Evolutionary conservation across 2,888 invertebrate species (phyloP).

Genomic region (Thera britannica): DNA sequence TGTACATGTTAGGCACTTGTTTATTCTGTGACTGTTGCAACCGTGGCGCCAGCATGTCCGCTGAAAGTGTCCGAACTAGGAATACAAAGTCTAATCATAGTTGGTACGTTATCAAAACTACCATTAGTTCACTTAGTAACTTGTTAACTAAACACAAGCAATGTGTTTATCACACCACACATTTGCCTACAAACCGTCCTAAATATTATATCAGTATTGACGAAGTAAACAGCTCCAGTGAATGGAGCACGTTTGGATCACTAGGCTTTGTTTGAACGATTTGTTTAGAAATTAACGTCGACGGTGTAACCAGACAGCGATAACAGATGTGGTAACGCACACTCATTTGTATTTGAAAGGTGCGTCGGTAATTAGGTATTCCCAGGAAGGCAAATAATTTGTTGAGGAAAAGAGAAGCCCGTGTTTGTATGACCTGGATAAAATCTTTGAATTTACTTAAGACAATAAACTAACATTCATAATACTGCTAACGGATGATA

Average conservation of each 20-base stretch:
- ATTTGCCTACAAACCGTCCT: slow-evolving; percentile 44
- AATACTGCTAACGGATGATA: background rate
- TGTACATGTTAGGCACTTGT: slow-evolving; percentile 17
- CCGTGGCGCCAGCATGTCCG: slow-evolving; percentile 7
- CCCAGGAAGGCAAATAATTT: slow-evolving; percentile 3
- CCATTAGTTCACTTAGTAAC: slow-evolving; percentile 16
- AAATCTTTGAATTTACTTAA: background rate
- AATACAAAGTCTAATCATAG: background rate
- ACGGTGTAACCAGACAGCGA: slow-evolving; percentile 42
- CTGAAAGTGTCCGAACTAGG: slow-evolving; percentile 5
- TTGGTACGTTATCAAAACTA: slow-evolving; percentile 11
- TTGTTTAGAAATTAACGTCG: slow-evolving; percentile 58
- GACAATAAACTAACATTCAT: background rate
- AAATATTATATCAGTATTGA: slow-evolving; percentile 55
- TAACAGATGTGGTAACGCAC: slow-evolving; percentile 26
- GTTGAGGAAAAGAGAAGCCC: background rate
- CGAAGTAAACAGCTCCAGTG: slow-evolving; percentile 57
- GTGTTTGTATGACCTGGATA: slow-evolving; percentile 1
- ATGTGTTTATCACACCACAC: slow-evolving; percentile 23
- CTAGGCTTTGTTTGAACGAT: slow-evolving; percentile 55
- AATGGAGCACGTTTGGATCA: slow-evolving; percentile 46
- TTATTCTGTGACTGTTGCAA: slow-evolving; percentile 9
- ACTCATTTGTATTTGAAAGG: slow-evolving; percentile 17
- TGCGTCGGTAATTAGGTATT: slow-evolving; percentile 14
- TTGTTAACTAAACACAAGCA: slow-evolving; percentile 20